Evolutionary conservation across 1,140 invertebrate species (phyloP), one percentile per base, ranked within the genome.

Genomic region (Magallana angulata): DNA sequence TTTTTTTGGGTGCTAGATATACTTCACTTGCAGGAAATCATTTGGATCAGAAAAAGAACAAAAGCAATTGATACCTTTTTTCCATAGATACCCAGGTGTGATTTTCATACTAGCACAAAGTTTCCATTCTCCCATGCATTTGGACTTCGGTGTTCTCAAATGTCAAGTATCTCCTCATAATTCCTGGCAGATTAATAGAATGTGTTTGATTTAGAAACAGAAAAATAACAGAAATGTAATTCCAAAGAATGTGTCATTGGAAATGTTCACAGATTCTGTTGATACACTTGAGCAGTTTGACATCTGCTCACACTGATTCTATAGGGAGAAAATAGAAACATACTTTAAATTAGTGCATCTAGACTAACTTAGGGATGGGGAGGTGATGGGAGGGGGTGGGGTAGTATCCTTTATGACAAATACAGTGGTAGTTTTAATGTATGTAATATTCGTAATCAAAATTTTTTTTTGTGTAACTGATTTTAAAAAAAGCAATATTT

Each of bases 71-170:
- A 76, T 24, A 76, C 24, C 24, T 24, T 76, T 8, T 30, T 76
- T 76, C 36, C 36, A 30, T 76, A 76, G 68, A 76, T 30, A 76
- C 24, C 68, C 68, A 76, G 68, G 68, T 76, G 68, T 76, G 24
- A 36, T 76, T 76, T 12, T 30, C 68, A 12, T 8, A 76, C 24
- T 76, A 30, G 36, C 36, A 30, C 18, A 30, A 30, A 30, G 68
- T 76, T 76, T 76, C 24, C 68, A 76, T 76, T 30, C 36, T 30
- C 12, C 18, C 8, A 9, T 30, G 68, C 68, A 36, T 76, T 76
- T 30, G 18, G 24, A 30, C 24, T 48, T 5, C 3, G 36, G 36
- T 4, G 36, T 5, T 48, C 36, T 48, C 36, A 48, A 48, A 48
- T 48, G 36, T 48, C 36, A 48, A 48, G 36, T 48, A 2, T 48